Conservation (phyloP, 1,140 invertebrate genomes). For the Leptonema lineaticorne region DNA sequence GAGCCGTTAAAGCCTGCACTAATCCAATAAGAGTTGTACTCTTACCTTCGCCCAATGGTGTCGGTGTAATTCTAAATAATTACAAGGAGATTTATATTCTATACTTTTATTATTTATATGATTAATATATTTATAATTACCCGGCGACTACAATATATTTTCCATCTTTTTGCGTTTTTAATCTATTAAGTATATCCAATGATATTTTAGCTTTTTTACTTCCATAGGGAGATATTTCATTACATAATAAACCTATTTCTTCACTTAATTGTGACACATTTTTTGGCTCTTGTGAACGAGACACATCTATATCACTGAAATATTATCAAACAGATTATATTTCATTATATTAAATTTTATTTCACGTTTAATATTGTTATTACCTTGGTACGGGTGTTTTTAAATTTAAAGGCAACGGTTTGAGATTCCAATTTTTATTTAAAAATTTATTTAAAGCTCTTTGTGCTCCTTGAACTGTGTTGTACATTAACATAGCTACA, state of each 20-base stretch:
- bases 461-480: constrained; percentile 85
- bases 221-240: constrained; percentile 90
- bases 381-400: constrained; percentile 72
- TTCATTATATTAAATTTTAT: neutral
- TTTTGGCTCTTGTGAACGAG: constrained; percentile 85
- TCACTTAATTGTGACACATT: constrained; percentile 73
- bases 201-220: constrained; percentile 95
- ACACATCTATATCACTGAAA: constrained; percentile 84
- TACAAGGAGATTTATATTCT: neutral
- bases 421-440: constrained; percentile 65
- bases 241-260: constrained; percentile 81
- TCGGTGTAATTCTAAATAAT: constrained; percentile 84
- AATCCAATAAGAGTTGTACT: constrained; percentile 94
- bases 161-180: constrained; percentile 71
- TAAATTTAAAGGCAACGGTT: constrained; percentile 60
- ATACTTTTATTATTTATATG: neutral
- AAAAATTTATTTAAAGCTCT: constrained; percentile 60
- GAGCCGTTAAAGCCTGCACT: constrained; percentile 87
- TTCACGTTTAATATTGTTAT: neutral
- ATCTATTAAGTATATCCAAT: constrained; percentile 76
- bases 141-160: constrained; percentile 96
- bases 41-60: constrained; percentile 96
- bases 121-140: constrained; percentile 53
- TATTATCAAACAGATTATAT: neutral
- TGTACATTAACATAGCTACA: constrained; percentile 96